These are phyloP conservation scores for Aquatica leii DNA, from an alignment of 2,888 invertebrate species.

Conservation along the genomic window DNA sequence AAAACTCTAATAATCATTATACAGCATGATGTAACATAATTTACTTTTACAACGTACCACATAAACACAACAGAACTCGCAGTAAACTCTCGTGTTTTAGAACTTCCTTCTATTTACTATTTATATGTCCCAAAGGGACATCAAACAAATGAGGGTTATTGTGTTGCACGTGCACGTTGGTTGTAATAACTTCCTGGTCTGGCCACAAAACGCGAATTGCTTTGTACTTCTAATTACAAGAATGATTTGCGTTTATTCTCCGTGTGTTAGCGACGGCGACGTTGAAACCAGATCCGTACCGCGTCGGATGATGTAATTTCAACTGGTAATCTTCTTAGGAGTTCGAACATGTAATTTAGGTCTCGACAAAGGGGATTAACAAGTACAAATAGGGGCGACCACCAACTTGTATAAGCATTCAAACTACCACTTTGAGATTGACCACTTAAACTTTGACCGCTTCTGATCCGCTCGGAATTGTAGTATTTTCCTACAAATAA, in stretches of 20 bases:
- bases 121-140: constrained; percentile 28
- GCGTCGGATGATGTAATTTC: neutral
- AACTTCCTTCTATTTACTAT: constrained; percentile 33
- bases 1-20: constrained; percentile 16
- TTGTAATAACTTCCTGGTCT: constrained; percentile 31
- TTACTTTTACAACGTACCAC: constrained; percentile 25
- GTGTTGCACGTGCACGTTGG: constrained; percentile 32
- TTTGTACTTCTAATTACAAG: constrained; percentile 19
- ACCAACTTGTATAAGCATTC: too few species aligned
- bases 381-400: neutral
- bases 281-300: neutral
- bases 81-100: constrained; percentile 25
- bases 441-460: too few species aligned
- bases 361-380: neutral
- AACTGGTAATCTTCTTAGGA: neutral
- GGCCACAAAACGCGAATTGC: constrained; percentile 24
- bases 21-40: constrained; percentile 19
- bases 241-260: constrained; percentile 1
- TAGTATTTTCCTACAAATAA: too few species aligned
- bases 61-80: constrained; percentile 24
- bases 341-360: neutral
- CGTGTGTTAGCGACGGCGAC: neutral
- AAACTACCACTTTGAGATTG: too few species aligned
- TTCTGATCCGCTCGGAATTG: too few species aligned
- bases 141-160: constrained; percentile 30